Conservation (phyloP, 2,113 vertebrate species). For the Hylia prasina region DNA sequence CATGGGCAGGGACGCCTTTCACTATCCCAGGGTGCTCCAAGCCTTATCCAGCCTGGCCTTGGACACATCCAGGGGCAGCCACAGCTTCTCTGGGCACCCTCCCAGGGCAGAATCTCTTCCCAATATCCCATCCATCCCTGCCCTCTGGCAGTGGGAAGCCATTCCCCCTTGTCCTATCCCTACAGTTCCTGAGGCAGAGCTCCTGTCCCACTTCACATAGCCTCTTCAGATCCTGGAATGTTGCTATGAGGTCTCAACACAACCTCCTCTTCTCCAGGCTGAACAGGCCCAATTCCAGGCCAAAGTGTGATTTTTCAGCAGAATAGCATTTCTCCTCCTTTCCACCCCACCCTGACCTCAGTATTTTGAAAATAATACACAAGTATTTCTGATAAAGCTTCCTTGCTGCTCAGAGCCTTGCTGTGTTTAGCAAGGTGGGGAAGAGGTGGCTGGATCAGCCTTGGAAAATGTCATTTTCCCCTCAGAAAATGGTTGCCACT, state of each 20-base stretch:
- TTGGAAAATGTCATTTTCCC: background rate
- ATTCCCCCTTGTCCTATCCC: background rate
- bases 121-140: no score
- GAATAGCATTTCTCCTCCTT: background rate
- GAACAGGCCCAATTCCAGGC: background rate
- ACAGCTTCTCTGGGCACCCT: background rate
- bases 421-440: background rate
- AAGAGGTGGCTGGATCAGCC: background rate
- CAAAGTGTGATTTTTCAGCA: background rate
- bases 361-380: background rate
- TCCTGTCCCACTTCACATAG: background rate
- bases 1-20: background rate
- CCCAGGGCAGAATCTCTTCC: background rate
- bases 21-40: rapidly evolving
- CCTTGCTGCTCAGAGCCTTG: background rate
- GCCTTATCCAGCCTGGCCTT: rapidly evolving
- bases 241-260: background rate
- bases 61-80: background rate
- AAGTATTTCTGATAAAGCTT: background rate
- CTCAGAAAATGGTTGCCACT: background rate
- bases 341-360: rapidly evolving
- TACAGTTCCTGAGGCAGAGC: rapidly evolving
- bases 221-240: background rate
- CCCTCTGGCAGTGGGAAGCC: background rate
- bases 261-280: background rate